A percentile compares a stretch with the other conserved stretches of the same genome.
These are phyloP conservation scores for Philereme vetulata DNA, from an alignment of 2,888 invertebrate genomes.

Conservation along the genomic window DNA sequence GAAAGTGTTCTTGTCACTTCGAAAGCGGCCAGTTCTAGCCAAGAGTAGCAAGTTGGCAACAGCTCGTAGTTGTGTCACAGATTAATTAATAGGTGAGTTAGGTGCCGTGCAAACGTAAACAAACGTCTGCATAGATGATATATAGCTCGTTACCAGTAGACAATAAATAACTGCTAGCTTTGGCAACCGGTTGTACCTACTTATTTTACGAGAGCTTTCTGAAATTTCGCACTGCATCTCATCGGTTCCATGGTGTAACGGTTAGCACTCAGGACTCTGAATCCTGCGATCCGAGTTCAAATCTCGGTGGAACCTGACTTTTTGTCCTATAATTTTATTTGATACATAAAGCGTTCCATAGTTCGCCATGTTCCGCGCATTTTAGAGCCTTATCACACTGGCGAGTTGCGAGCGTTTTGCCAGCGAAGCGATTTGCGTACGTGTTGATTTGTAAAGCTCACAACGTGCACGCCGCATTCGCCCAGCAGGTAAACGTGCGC, in stretches of 20 bases:
- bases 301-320: slow-evolving; percentile 88
- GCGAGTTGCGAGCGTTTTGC: no score
- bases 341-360: no score
- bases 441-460: no score
- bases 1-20: slow-evolving; percentile 7
- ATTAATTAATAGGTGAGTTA: slow-evolving; percentile 4
- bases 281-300: slow-evolving; percentile 93
- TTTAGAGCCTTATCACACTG: no score
- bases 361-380: no score
- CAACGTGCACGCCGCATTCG: no score
- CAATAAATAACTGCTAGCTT: slow-evolving; percentile 42
- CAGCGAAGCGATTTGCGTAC: no score
- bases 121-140: slow-evolving; percentile 58
- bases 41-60: slow-evolving; percentile 23
- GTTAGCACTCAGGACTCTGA: slow-evolving; percentile 92
- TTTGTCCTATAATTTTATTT: no score
- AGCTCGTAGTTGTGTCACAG: slow-evolving; percentile 27
- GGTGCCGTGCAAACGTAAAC: slow-evolving; percentile 65
- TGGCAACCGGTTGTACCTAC: background rate
- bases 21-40: slow-evolving; percentile 13
- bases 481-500: no score
- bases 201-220: slow-evolving; percentile 16
- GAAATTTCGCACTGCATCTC: slow-evolving; percentile 10
- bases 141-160: slow-evolving; percentile 41
- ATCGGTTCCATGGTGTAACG: slow-evolving; percentile 85